Conservation (phyloP, 2,888 invertebrate genomes). For the Latrodectus hesperus region DNA sequence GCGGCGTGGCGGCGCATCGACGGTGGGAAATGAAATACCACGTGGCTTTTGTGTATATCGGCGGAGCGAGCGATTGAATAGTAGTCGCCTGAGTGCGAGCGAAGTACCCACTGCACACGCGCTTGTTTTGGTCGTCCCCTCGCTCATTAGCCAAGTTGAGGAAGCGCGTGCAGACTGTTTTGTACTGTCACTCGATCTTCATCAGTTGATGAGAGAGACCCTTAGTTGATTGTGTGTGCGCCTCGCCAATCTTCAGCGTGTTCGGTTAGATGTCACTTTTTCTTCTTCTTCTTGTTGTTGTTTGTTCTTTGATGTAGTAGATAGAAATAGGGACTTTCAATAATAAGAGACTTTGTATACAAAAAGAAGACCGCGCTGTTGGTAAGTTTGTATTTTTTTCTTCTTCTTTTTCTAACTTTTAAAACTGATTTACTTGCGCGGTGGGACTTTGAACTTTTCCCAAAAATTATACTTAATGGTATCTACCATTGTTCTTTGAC, state of each 20-base stretch:
- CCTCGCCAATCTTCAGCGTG: conserved; percentile 12
- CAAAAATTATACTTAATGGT: no score
- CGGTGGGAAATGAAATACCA: conserved; percentile 36
- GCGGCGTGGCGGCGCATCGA: conserved; percentile 16
- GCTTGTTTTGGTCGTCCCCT: conserved; percentile 25
- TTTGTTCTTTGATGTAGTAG: conserved; percentile 19
- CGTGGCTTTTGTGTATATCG: conserved; percentile 60
- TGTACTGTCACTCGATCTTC: conserved; percentile 44
- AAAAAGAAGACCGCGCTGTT: conserved; percentile 34
- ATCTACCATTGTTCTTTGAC: no score
- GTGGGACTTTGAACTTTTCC: no score
- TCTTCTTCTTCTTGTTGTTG: conserved; percentile 25
- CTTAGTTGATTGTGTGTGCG: conserved; percentile 1
- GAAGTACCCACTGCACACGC: conserved; percentile 40
- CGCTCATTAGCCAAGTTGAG: conserved; percentile 48
- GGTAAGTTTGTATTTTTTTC: conserved; percentile 39
- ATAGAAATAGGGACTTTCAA: conserved; percentile 22
- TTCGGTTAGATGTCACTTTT: background rate
- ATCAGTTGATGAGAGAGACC: conserved; percentile 45
- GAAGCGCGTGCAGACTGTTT: conserved; percentile 42
- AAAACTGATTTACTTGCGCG: no score
- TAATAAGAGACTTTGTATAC: conserved; percentile 11
- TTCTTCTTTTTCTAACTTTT: background rate
- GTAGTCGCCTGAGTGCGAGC: conserved; percentile 36
- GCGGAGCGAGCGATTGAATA: conserved; percentile 36